These are phyloP conservation scores for Channallabes apus DNA, from an alignment of 2,797 vertebrate genomes.

Conservation along the genomic window DNA sequence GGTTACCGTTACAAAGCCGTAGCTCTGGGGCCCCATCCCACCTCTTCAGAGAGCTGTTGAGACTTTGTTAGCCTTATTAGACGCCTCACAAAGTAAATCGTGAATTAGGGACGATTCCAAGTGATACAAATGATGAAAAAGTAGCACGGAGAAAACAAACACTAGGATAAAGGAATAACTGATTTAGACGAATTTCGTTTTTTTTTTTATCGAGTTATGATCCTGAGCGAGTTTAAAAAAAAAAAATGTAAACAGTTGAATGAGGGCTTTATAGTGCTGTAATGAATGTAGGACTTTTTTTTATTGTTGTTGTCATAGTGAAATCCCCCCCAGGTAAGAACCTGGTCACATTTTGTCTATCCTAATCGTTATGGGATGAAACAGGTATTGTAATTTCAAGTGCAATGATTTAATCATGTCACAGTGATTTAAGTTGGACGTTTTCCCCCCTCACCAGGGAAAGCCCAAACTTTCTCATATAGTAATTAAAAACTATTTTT, in stretches of 20 bases:
- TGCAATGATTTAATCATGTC: background rate
- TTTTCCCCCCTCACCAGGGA: background rate
- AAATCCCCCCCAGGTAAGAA: constrained; percentile 3
- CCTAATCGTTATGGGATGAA: background rate
- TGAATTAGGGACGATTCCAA: background rate
- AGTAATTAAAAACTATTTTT: background rate
- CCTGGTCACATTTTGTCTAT: background rate
- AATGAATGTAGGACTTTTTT: background rate
- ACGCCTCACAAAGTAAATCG: background rate
- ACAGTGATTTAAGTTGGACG: background rate
- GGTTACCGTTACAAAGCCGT: background rate
- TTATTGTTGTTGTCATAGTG: constrained; percentile 9
- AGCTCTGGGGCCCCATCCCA: background rate
- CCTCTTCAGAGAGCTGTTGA: background rate
- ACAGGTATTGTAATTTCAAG: background rate
- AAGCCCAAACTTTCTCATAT: background rate
- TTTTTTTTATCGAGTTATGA: too few relatives aligned
- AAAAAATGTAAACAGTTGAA: background rate
- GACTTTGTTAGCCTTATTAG: background rate
- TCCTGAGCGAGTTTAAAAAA: background rate
- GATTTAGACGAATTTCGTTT: background rate
- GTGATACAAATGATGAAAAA: background rate
- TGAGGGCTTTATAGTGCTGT: background rate
- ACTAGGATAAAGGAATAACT: background rate
- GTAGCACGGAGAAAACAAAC: background rate